A percentile compares a stretch with the other conserved stretches of the same genome.
phyloP scores from a whole-genome alignment of 2,888 invertebrate species.

The Seira musarum region DNA sequence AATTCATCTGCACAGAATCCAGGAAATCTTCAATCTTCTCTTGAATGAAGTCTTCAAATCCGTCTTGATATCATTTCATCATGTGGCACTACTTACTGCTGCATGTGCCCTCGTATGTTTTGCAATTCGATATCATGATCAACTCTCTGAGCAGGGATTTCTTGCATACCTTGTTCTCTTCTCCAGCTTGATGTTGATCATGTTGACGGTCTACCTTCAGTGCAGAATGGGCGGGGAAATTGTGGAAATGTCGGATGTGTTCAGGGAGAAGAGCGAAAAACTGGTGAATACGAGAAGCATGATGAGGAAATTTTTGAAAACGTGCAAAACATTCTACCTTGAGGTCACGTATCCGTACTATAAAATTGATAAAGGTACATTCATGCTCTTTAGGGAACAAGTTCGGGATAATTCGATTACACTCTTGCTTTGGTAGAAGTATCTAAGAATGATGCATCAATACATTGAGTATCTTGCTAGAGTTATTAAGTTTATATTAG shows the following conservation, averaged over 20 bases:
- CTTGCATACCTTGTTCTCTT: no score
- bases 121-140: background rate
- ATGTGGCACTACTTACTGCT: background rate
- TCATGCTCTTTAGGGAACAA: background rate
- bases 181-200: no score
- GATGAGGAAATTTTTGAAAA: background rate
- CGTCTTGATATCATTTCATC: slow-evolving; percentile 11
- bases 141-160: background rate
- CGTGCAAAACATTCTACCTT: background rate
- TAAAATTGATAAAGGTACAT: background rate
- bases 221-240: background rate
- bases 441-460: no score
- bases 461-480: no score
- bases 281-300: background rate
- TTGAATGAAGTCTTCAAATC: background rate
- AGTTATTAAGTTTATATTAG: no score
- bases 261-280: background rate
- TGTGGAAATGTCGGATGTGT: background rate
- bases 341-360: slow-evolving; percentile 8
- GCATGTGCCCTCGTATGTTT: background rate
- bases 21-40: slow-evolving; percentile 9
- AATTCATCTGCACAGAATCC: slow-evolving; percentile 10
- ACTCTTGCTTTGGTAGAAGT: slow-evolving; percentile 9
- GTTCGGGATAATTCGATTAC: background rate
- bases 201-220: background rate